A percentile compares a stretch with the other conserved stretches of the same genome.
phyloP scores from a whole-genome alignment of 2,113 vertebrate species.

The Melanerpes formicivorus region DNA sequence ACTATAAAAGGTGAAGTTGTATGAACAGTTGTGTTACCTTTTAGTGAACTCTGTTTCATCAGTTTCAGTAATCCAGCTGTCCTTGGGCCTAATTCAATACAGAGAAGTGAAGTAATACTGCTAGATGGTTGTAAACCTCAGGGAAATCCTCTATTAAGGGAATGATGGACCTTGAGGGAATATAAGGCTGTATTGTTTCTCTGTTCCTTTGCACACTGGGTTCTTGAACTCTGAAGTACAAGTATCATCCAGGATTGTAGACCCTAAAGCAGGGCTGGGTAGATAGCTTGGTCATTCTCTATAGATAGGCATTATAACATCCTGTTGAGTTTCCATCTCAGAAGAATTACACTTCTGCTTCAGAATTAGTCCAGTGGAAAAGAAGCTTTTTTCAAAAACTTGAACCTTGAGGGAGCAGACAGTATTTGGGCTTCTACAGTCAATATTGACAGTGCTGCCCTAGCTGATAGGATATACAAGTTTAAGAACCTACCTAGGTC shows the following conservation, averaged over 20 bases:
- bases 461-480: background rate
- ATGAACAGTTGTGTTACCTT: background rate
- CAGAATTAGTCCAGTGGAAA: background rate
- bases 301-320: background rate
- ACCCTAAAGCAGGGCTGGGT: background rate
- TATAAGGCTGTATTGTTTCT: background rate
- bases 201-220: background rate
- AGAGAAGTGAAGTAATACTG: slow-evolving; percentile 11
- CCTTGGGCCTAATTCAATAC: background rate
- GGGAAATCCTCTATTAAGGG: slow-evolving; percentile 34
- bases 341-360: background rate
- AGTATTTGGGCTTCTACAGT: background rate
- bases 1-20: background rate
- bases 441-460: background rate
- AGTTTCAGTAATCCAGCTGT: background rate
- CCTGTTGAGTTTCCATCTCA: background rate
- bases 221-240: background rate
- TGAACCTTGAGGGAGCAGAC: background rate
- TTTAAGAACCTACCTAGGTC: background rate
- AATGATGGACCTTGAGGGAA: background rate
- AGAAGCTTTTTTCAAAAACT: background rate
- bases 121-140: slow-evolving; percentile 28
- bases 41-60: background rate
- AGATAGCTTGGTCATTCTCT: background rate
- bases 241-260: background rate